phyloP scores from a whole-genome alignment of 2,797 vertebrate species.

The Sebastes trivittatus region DNA sequence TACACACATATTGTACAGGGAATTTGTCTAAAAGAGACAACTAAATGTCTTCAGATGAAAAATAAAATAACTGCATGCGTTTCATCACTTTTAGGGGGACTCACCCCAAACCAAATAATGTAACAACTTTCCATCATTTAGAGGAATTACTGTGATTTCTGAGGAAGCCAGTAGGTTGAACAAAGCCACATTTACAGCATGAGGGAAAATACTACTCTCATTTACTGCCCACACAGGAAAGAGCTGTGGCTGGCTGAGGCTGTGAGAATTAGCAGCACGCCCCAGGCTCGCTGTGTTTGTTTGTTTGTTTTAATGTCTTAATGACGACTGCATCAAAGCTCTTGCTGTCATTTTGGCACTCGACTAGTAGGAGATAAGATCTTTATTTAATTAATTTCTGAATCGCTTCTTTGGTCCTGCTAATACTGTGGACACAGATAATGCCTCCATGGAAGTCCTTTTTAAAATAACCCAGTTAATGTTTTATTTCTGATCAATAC shows the following conservation, averaged over 20 bases:
- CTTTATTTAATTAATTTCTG: not conserved
- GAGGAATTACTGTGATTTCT: not conserved
- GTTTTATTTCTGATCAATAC: not conserved
- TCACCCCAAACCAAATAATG: not conserved
- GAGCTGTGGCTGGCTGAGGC: constrained; percentile 4
- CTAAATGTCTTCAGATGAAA: not conserved
- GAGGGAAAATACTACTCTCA: not conserved
- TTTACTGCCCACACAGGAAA: constrained; percentile 51
- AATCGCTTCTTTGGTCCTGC: not conserved
- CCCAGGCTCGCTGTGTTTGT: not conserved
- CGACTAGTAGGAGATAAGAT: not conserved
- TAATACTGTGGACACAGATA: not conserved
- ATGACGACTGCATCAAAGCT: not conserved
- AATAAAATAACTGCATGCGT: not conserved
- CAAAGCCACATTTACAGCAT: not conserved
- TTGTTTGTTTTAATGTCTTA: not conserved
- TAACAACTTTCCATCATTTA: not conserved
- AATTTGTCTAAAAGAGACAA: not conserved
- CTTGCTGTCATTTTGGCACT: not conserved
- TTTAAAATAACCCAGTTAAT: not conserved
- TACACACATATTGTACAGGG: not conserved
- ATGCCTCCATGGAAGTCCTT: not conserved
- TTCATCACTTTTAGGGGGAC: not conserved
- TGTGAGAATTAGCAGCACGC: not conserved
- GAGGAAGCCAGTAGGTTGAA: not conserved